Conservation (phyloP, 2,797 vertebrate species). For the Phrynocephalus guinanensis region DNA sequence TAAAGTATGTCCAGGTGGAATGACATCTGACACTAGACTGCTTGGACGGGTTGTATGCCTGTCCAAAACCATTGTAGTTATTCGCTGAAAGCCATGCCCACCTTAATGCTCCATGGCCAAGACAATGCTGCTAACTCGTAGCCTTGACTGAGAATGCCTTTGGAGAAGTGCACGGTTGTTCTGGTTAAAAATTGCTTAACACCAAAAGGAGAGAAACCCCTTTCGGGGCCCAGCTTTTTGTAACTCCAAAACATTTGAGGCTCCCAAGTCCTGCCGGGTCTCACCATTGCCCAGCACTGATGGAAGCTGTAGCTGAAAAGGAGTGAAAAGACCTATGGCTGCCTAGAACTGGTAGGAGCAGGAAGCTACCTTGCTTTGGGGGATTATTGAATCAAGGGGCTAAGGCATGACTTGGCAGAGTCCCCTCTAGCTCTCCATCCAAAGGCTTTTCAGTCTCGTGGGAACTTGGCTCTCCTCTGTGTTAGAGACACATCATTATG, state of each 20-base stretch:
- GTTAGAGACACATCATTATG: conserved; percentile 6
- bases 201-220: background rate
- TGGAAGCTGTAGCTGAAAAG: background rate
- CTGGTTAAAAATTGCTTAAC: background rate
- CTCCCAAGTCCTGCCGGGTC: background rate
- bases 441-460: conserved; percentile 19
- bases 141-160: background rate
- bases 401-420: background rate
- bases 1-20: background rate
- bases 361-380: background rate
- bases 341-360: background rate
- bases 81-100: background rate
- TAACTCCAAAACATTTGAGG: background rate
- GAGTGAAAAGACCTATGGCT: background rate
- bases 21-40: background rate
- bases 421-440: background rate
- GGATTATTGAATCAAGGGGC: background rate
- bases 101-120: background rate
- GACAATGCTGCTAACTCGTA: background rate
- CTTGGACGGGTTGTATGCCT: background rate
- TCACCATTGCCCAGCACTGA: background rate
- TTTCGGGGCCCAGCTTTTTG: background rate
- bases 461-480: conserved; percentile 15
- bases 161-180: background rate
- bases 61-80: background rate